Conservation (phyloP, 2,113 vertebrate species). For the Rhinolophus sinicus region DNA sequence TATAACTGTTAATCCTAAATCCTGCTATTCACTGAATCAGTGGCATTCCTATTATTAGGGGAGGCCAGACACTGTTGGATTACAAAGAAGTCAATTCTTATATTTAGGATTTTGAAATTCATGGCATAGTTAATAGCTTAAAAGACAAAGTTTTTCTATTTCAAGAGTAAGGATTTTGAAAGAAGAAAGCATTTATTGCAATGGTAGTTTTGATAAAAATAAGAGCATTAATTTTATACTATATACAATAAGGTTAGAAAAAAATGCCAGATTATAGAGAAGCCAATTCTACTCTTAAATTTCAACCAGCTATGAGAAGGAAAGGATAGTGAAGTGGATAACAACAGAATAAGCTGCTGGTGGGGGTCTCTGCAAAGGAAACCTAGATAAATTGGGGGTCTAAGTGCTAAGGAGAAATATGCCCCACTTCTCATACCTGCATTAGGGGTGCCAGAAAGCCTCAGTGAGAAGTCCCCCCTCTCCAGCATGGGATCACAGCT, state of each 20-base stretch:
- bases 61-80: neutral
- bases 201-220: conserved; percentile 52
- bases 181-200: conserved; percentile 58
- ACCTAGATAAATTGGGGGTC: neutral
- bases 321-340: neutral
- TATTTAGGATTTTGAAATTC: conserved; percentile 37
- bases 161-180: conserved; percentile 14
- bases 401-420: neutral
- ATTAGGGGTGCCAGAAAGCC: neutral
- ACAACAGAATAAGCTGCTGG: neutral
- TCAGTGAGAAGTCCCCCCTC: neutral
- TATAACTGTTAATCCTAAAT: neutral
- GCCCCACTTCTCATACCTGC: neutral
- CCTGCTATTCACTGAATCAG: neutral
- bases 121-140: conserved; percentile 22
- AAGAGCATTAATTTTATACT: conserved; percentile 59
- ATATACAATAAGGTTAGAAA: conserved; percentile 46
- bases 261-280: neutral
- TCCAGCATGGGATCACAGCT: neutral
- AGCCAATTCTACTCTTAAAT: neutral
- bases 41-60: neutral
- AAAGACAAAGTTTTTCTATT: conserved; percentile 50
- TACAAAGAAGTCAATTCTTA: conserved; percentile 50
- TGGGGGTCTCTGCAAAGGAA: neutral
- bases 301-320: neutral